Evolutionary conservation across 2,888 invertebrate species (phyloP).

Genomic region (Tachina grossa): DNA sequence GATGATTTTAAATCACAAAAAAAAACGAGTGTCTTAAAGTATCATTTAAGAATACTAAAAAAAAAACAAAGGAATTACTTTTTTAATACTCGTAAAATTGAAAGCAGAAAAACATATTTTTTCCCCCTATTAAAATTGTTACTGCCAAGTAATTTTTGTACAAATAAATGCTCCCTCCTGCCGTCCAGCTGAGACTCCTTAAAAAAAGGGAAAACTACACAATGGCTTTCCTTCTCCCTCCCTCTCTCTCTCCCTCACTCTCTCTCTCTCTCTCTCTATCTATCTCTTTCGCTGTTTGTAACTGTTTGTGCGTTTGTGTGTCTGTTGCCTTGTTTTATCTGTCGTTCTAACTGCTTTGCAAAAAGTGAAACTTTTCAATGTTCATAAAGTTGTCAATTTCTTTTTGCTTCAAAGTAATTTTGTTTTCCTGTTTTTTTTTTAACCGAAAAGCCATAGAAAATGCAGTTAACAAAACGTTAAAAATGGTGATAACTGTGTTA

Average conservation of each 20-base stretch:
- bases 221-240: neutral
- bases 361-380: slow-evolving; percentile 53
- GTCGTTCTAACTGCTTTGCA: neutral
- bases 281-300: too few relatives aligned
- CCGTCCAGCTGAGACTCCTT: too few relatives aligned
- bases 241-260: too few relatives aligned
- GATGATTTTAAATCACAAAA: neutral
- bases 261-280: too few relatives aligned
- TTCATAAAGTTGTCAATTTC: slow-evolving; percentile 37
- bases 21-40: neutral
- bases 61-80: neutral
- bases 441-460: slow-evolving; percentile 28
- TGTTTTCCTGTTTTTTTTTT: slow-evolving; percentile 17
- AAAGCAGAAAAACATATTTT: neutral
- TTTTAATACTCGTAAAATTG: neutral
- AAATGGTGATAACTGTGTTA: slow-evolving; percentile 39
- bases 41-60: neutral
- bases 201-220: neutral
- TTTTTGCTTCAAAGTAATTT: slow-evolving; percentile 24
- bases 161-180: neutral
- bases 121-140: neutral
- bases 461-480: slow-evolving; percentile 40
- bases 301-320: neutral
- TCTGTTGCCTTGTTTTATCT: neutral
- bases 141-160: neutral